Percentiles rank a stretch among this genome's conserved stretches.
These are phyloP conservation scores for Calameuta pallipes DNA, from an alignment of 2,888 invertebrate species.

Conservation along the genomic window DNA sequence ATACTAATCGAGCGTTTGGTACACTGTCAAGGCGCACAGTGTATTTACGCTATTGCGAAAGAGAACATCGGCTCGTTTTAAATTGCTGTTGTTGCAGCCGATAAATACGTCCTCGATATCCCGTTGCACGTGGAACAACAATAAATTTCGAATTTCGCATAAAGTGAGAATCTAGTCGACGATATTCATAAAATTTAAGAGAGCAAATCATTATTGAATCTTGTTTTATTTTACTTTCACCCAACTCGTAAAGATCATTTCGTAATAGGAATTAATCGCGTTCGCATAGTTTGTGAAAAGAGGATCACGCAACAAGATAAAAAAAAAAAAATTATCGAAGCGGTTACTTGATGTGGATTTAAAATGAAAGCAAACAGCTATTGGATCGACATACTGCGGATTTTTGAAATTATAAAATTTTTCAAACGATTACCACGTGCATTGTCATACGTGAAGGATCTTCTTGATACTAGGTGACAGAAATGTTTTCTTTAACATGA, in stretches of 20 bases:
- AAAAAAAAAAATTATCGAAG: background rate
- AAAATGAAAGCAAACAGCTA: background rate
- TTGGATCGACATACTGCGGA: background rate
- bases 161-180: background rate
- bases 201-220: background rate
- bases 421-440: background rate
- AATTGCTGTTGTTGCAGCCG: slow-evolving; percentile 39
- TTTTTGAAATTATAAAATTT: background rate
- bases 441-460: background rate
- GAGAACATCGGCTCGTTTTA: slow-evolving; percentile 43
- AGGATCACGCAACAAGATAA: background rate
- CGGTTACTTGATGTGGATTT: background rate
- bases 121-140: background rate
- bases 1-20: background rate
- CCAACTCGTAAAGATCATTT: background rate
- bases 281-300: background rate
- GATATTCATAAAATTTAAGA: background rate
- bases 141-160: background rate
- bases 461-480: background rate
- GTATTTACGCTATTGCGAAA: slow-evolving; percentile 32
- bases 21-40: slow-evolving; percentile 30
- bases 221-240: background rate
- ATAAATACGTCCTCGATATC: slow-evolving; percentile 12
- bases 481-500: background rate
- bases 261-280: background rate